Percentiles rank a stretch among this genome's conserved stretches.
These are phyloP conservation scores for Solenopsis invicta DNA, from an alignment of 1,140 invertebrate genomes.

Conservation along the genomic window DNA sequence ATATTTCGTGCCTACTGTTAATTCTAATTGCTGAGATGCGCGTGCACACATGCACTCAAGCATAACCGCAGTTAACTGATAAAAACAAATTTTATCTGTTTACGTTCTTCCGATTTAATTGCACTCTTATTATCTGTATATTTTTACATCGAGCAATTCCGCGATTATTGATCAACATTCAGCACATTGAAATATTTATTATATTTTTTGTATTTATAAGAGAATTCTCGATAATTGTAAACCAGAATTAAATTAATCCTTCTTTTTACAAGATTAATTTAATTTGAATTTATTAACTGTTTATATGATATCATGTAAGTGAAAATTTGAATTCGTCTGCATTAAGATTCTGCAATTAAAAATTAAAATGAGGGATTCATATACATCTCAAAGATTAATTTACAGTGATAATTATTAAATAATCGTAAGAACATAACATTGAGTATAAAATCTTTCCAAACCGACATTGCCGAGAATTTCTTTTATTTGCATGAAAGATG, in stretches of 20 bases:
- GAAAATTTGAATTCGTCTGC: not conserved
- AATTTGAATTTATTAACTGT: not conserved
- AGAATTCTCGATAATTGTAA: not conserved
- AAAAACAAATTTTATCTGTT: conserved; percentile 10
- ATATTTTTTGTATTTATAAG: not conserved
- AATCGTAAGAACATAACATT: not conserved
- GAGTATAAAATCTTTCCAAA: not conserved
- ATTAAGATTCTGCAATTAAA: not conserved
- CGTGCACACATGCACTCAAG: too few species aligned
- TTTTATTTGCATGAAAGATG: not conserved
- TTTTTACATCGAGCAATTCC: not conserved
- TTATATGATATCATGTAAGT: not conserved
- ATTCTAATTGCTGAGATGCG: not conserved
- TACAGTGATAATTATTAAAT: not conserved
- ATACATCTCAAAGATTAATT: not conserved
- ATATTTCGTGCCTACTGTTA: not conserved
- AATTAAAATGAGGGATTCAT: not conserved
- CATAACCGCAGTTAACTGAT: too few species aligned
- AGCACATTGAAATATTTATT: not conserved
- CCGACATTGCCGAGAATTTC: not conserved
- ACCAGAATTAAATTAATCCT: not conserved
- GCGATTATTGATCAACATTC: not conserved
- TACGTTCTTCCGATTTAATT: not conserved
- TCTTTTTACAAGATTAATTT: not conserved
- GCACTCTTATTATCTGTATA: not conserved